Percentiles rank a stretch among this genome's conserved stretches.
Evolutionary conservation across 1,140 invertebrate species (phyloP).

Genomic region (Augochlora pura): DNA sequence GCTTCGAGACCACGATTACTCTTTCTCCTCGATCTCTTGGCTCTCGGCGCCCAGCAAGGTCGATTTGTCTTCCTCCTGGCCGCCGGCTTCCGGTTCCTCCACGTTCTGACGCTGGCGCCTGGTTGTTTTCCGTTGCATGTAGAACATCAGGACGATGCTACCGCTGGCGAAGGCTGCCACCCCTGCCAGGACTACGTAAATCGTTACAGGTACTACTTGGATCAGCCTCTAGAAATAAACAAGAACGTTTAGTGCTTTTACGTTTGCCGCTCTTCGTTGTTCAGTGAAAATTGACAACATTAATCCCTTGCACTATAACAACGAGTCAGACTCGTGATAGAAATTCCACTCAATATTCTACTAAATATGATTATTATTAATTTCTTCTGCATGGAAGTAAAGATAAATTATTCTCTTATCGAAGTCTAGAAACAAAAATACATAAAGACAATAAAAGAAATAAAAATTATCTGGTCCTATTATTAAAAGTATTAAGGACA

Average conservation of each 20-base stretch:
- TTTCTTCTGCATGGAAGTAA: too few species aligned
- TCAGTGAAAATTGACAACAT: too few species aligned
- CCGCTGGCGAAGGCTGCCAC: constrained; percentile 40
- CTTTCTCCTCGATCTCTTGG: constrained; percentile 67
- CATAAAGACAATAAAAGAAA: too few species aligned
- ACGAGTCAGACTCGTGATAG: too few species aligned
- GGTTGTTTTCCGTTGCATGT: constrained; percentile 58
- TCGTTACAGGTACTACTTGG: constrained; percentile 43
- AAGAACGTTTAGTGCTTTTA: not conserved
- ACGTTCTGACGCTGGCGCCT: constrained; percentile 58
- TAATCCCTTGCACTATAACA: too few species aligned
- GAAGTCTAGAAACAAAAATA: too few species aligned
- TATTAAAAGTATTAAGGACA: too few species aligned
- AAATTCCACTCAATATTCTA: too few species aligned
- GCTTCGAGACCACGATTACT: constrained; percentile 54
- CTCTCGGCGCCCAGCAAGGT: constrained; percentile 66
- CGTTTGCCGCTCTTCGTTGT: too few species aligned
- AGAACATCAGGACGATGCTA: constrained; percentile 56
- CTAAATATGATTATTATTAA: too few species aligned
- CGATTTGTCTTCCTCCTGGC: constrained; percentile 70
- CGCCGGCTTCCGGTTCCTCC: constrained; percentile 66
- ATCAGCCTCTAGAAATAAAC: constrained; percentile 45
- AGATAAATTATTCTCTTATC: too few species aligned
- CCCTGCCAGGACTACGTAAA: constrained; percentile 47
- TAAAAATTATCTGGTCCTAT: too few species aligned